Percentiles rank a stretch among this genome's conserved stretches.
Evolutionary conservation across 2,797 vertebrate species (phyloP).

Genomic region (Enteromius anoplus): DNA sequence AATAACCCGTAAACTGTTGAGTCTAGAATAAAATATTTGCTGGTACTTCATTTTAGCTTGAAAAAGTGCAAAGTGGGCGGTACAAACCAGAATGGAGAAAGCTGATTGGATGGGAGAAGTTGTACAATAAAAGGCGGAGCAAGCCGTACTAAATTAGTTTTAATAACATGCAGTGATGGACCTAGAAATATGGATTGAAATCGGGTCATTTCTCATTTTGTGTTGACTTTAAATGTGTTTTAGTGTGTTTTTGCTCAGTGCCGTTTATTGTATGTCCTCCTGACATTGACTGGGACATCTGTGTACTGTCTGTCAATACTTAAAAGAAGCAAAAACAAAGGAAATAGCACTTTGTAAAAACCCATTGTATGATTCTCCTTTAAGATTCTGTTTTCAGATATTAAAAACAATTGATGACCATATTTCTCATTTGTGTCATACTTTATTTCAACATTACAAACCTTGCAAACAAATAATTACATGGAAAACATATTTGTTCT

Average conservation of each 20-base stretch:
- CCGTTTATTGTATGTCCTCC: background rate
- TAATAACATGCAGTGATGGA: background rate
- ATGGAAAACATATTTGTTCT: constrained; percentile 18
- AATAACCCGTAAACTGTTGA: background rate
- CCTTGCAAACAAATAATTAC: background rate
- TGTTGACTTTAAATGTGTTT: background rate
- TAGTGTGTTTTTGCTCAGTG: background rate
- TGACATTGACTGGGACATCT: background rate
- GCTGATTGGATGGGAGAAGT: background rate
- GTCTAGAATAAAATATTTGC: background rate
- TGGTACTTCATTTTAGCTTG: background rate
- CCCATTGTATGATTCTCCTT: constrained; percentile 49
- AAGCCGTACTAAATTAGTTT: background rate
- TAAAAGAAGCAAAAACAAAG: constrained; percentile 13
- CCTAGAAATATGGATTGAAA: background rate
- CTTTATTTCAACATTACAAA: constrained; percentile 35
- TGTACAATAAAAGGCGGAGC: background rate
- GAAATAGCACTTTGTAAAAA: constrained; percentile 52
- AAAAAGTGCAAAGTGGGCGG: background rate
- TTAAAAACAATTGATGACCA: constrained; percentile 62
- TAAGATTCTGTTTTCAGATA: constrained; percentile 58
- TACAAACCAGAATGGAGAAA: background rate
- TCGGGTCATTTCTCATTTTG: background rate
- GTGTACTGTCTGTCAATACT: constrained; percentile 26
- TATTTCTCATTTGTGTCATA: background rate